Percentiles rank a stretch among this genome's conserved stretches.
Conservation (phyloP, 2,888 invertebrate species). For the Fragum whitleyi region DNA sequence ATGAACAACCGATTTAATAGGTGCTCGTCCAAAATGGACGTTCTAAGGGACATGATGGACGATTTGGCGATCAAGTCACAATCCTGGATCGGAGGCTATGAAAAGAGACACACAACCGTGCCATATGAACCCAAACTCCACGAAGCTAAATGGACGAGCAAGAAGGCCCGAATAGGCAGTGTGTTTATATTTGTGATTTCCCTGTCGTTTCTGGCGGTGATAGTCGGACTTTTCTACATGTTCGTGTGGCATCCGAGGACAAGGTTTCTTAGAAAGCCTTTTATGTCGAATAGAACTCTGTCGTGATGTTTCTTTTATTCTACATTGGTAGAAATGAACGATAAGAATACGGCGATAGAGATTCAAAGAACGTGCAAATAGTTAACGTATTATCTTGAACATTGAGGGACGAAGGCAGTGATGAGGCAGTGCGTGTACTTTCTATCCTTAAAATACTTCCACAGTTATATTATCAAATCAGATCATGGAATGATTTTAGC, state of each 20-base stretch:
- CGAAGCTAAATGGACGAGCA: slow-evolving; percentile 18
- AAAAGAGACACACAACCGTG: slow-evolving; percentile 5
- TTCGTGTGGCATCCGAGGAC: slow-evolving; percentile 28
- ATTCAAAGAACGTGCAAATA: too few species aligned
- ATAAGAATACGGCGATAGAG: too few species aligned
- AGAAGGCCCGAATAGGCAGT: slow-evolving; percentile 10
- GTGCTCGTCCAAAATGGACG: slow-evolving; percentile 11
- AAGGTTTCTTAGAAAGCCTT: slow-evolving; percentile 6
- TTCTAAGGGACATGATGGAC: slow-evolving; percentile 19
- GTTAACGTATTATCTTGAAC: too few species aligned
- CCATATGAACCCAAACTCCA: slow-evolving; percentile 11
- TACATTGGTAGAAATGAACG: too few species aligned
- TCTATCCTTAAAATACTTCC: too few species aligned
- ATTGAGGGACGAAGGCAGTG: too few species aligned
- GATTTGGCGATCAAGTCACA: slow-evolving; percentile 8
- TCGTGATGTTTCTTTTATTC: background rate
- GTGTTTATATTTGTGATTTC: slow-evolving; percentile 15
- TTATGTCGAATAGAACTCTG: background rate
- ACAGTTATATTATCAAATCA: too few species aligned
- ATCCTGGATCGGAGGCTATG: slow-evolving; percentile 9
- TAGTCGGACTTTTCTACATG: slow-evolving; percentile 21
- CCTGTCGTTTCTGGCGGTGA: slow-evolving; percentile 3
- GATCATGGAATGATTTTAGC: too few species aligned
- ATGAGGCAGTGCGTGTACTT: too few species aligned
- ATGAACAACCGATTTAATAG: slow-evolving; percentile 18